A percentile compares a stretch with the other conserved stretches of the same genome.
phyloP scores from a whole-genome alignment of 2,797 vertebrate species.

The Alectoris magna region DNA sequence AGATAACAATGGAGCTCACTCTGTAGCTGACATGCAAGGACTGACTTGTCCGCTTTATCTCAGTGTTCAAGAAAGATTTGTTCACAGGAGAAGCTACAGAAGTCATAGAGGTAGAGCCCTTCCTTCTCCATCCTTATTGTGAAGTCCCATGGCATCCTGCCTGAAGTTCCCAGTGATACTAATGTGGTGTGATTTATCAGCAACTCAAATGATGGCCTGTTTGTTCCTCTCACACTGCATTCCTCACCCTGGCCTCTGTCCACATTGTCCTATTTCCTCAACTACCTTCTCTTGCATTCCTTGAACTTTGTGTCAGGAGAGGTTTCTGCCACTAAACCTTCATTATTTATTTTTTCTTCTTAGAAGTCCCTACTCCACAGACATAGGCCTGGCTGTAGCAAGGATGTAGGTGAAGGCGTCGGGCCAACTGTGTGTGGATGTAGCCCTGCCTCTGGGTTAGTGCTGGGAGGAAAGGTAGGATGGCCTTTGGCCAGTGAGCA shows the following conservation, averaged over 20 bases:
- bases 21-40: neutral
- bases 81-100: neutral
- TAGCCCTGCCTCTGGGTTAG: neutral
- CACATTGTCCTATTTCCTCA: neutral
- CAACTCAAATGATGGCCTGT: neutral
- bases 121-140: neutral
- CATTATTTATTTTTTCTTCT: neutral
- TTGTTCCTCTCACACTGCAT: neutral
- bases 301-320: neutral
- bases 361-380: neutral
- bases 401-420: neutral
- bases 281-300: neutral
- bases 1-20: neutral
- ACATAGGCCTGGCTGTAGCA: neutral
- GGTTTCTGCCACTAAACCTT: neutral
- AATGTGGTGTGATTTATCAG: neutral
- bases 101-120: neutral
- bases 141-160: neutral
- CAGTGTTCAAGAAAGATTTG: neutral
- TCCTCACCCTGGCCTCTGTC: neutral
- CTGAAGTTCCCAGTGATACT: neutral
- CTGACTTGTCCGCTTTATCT: neutral
- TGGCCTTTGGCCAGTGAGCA: neutral
- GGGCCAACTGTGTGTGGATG: neutral
- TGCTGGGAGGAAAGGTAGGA: neutral